Base-by-base conservation (phyloP, 1,140 invertebrate species). In the Eubasilissa regina region DNA sequence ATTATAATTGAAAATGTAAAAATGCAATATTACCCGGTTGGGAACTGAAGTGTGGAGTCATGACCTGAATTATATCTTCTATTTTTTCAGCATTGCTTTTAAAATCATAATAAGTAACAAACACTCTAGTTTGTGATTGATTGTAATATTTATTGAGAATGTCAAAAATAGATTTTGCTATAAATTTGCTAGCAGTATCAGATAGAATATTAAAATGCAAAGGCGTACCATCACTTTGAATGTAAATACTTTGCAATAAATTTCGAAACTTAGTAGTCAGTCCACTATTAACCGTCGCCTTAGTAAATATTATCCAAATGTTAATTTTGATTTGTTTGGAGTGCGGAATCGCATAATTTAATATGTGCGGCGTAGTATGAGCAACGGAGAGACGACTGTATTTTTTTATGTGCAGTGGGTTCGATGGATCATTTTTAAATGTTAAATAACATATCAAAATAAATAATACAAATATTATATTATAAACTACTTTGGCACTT, bases 41-140 rank as follows among this genome's bases (percentile, higher is more conserved):
- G 51, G 93, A 93, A 83, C 93, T 96, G 85, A 97, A 96, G 84
- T 93, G 91, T 15, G 92, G 91, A 70, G 93, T 93, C 91, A 96
- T 92, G 25, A 91, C 89, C 8, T 89, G 87, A 1, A 96, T 91
- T 79, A 95, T 92, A 81, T 92, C 90, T 62, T 91, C 85, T 43
- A 95, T 87, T 81, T 91, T 88, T 43, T 86, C 85, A 9, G 92
- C 90, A 77, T 94, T 86, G 62, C 90, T 85, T 77, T 92, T 89
- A 17, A 95, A 90, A 87, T 95, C 90, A 82, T 95, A 92, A 80
- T 89, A 86, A 17, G 83, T 88, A 84, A 83, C 74, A 92, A 85
- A 83, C 88, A 86, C 21, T 19, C 7, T 47, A 9, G 12, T 62
- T 48, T 19, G 43, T 12, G 83, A 90, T 87, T 70, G 19, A 25